These are phyloP conservation scores for Lomographa bimaculata DNA, from an alignment of 2,888 invertebrate genomes.

Conservation along the genomic window DNA sequence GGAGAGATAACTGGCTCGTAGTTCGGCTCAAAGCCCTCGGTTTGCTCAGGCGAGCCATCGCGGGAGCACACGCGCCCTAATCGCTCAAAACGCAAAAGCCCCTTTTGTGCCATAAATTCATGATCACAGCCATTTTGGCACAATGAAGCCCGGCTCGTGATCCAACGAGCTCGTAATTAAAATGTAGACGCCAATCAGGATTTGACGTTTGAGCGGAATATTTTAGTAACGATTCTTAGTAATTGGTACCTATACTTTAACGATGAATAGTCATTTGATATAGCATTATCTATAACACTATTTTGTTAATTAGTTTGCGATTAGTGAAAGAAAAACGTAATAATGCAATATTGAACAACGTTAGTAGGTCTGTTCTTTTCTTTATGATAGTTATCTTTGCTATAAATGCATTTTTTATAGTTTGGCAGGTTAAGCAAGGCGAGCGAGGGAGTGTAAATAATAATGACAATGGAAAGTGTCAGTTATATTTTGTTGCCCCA, in stretches of 20 bases:
- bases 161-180: slow-evolving; percentile 20
- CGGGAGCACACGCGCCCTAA: slow-evolving; percentile 51
- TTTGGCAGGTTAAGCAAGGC: slow-evolving; percentile 17
- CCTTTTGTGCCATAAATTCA: slow-evolving; percentile 44
- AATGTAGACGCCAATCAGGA: slow-evolving; percentile 18
- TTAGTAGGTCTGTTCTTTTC: too few species aligned
- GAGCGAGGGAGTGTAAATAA: too few species aligned
- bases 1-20: slow-evolving; percentile 64
- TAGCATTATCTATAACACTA: too few species aligned
- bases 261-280: too few species aligned
- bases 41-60: slow-evolving; percentile 32
- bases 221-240: slow-evolving; percentile 3
- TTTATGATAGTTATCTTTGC: too few species aligned
- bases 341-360: too few species aligned
- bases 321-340: too few species aligned
- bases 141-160: slow-evolving; percentile 29
- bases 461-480: slow-evolving; percentile 47
- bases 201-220: slow-evolving; percentile 9
- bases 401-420: too few species aligned
- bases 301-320: too few species aligned
- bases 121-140: slow-evolving; percentile 40
- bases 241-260: too few species aligned
- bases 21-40: slow-evolving; percentile 7
- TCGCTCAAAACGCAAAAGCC: slow-evolving; percentile 41
- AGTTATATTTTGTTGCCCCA: slow-evolving; percentile 50